phyloP scores from a whole-genome alignment of 64 coral and sea anemone genomes.

The Montipora cactus region DNA sequence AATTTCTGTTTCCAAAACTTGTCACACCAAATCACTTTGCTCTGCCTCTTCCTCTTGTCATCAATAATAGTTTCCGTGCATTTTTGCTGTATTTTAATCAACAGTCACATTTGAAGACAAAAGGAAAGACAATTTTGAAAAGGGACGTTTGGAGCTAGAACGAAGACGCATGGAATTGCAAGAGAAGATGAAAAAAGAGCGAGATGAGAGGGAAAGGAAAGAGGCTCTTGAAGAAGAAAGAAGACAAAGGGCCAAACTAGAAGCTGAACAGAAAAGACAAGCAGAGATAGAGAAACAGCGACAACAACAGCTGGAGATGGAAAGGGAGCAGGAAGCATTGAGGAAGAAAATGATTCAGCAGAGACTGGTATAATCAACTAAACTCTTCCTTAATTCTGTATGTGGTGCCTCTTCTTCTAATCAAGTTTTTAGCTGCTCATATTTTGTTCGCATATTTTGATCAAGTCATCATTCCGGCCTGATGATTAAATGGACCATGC shows the following conservation, averaged over 20 bases:
- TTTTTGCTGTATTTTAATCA: neutral
- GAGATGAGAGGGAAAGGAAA: constrained; percentile 91
- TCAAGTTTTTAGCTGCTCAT: no score
- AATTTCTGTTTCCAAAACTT: no score
- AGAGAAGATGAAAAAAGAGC: constrained; percentile 88
- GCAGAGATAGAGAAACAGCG: constrained; percentile 97
- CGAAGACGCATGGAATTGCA: constrained; percentile 90
- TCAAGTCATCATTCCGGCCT: neutral
- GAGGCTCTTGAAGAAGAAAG: constrained; percentile 89
- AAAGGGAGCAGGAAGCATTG: constrained; percentile 94
- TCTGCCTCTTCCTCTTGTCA: no score
- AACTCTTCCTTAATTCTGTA: neutral
- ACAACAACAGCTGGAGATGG: constrained; percentile 97
- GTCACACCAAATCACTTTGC: no score
- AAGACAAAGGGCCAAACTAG: constrained; percentile 91
- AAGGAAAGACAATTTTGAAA: constrained; percentile 97
- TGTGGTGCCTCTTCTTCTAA: no score
- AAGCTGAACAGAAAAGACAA: constrained; percentile 98
- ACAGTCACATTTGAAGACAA: constrained; percentile 99
- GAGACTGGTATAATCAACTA: constrained; percentile 71
- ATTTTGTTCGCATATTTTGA: no score
- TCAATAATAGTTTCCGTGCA: no score
- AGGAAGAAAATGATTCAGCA: constrained; percentile 99
- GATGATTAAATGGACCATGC: constrained; percentile 31
- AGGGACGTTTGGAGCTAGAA: constrained; percentile 95